phyloP scores from a whole-genome alignment of 1,140 invertebrate genomes.

The Brachionus calyciflorus region DNA sequence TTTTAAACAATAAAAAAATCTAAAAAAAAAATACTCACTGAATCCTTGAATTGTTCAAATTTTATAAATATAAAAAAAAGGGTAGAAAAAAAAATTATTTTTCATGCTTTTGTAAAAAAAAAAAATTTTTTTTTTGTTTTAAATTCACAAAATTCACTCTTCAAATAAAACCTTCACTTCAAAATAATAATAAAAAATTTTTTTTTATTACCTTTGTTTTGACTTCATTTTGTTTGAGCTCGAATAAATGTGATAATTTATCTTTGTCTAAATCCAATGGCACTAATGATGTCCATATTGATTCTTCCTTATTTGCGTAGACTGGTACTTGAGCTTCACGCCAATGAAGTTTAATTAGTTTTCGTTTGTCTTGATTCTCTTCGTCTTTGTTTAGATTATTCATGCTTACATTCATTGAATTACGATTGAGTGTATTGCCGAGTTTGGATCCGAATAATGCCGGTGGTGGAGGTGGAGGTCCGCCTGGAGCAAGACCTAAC shows the following conservation, averaged over 20 bases:
- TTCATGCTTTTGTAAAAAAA: too few relatives aligned
- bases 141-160: neutral
- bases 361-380: constrained; percentile 75
- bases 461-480: constrained; percentile 47
- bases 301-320: constrained; percentile 59
- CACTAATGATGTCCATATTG: constrained; percentile 90
- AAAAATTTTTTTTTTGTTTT: too few relatives aligned
- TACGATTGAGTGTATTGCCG: constrained; percentile 57
- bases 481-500: constrained; percentile 46
- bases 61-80: too few relatives aligned
- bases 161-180: neutral
- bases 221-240: constrained; percentile 89
- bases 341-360: constrained; percentile 99
- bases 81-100: too few relatives aligned
- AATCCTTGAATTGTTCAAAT: too few relatives aligned
- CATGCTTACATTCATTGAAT: constrained; percentile 56
- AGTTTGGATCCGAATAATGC: constrained; percentile 56
- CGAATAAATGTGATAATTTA: constrained; percentile 93
- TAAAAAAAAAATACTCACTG: too few relatives aligned
- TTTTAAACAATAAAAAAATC: too few relatives aligned
- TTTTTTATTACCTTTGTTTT: constrained; percentile 79
- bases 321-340: constrained; percentile 69
- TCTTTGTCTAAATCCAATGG: constrained; percentile 75
- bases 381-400: constrained; percentile 55
- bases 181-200: constrained; percentile 47